Evolutionary conservation across 2,113 vertebrate genomes (phyloP).

Genomic region (Eurypyga helias): DNA sequence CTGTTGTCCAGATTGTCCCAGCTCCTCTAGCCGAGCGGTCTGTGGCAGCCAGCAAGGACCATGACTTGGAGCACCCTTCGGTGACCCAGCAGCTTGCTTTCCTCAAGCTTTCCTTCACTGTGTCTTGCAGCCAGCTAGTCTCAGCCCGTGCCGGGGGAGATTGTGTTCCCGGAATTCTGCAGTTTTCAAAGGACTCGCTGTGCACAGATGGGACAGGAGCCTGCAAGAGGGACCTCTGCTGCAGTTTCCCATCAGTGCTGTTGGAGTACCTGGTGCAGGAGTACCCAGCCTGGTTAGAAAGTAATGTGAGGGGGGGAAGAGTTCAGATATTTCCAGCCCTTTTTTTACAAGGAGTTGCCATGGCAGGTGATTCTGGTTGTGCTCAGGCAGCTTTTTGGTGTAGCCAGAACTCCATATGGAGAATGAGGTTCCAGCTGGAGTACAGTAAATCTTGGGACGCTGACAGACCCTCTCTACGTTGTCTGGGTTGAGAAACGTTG

Average conservation of each 20-base stretch:
- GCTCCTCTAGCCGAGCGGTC: neutral
- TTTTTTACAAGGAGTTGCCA: neutral
- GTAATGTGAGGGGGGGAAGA: neutral
- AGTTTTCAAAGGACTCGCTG: neutral
- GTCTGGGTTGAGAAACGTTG: neutral
- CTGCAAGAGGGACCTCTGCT: neutral
- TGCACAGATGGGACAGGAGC: neutral
- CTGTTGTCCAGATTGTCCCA: neutral
- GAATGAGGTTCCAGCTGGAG: neutral
- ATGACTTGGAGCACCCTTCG: neutral
- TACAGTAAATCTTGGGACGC: neutral
- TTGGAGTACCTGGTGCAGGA: neutral
- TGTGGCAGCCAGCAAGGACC: neutral
- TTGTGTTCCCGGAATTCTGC: conserved; percentile 12
- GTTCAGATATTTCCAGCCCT: neutral
- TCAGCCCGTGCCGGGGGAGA: neutral
- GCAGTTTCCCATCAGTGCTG: neutral
- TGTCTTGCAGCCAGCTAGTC: neutral
- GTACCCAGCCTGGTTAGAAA: neutral
- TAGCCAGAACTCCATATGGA: neutral
- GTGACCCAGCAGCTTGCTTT: neutral
- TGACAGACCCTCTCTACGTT: neutral
- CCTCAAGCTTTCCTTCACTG: neutral
- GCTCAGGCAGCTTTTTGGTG: neutral
- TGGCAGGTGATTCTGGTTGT: neutral